Base-by-base conservation (phyloP, 1,140 invertebrate species). In the Atopsyche davidsoni region DNA sequence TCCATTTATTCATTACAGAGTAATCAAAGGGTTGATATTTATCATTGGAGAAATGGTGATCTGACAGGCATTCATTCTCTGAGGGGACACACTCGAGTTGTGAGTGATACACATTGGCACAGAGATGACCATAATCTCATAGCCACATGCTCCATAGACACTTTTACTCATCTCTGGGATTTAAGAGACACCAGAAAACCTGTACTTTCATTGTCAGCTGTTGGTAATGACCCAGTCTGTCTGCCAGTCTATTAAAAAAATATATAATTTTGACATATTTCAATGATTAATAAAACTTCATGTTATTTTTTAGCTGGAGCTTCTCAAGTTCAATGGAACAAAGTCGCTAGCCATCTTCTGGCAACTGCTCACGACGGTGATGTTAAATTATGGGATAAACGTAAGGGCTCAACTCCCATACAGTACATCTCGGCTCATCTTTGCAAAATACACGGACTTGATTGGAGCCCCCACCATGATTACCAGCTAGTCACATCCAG, bases 341-440 rank as follows among this genome's bases (percentile, higher is more conserved):
- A 86, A 61, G 78, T 92, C 22, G 85, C 85, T 6, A 77, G 82
- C 10, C 77, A 94, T 66, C 75, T 90, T 39, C 73, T 98, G 55
- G 93, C 94, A 1, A 96, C 93, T 34, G 88, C 92, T 39, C 92
- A 97, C 69, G 92, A 96, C 66, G 92, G 92, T 11, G 93, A 97
- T 71, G 81, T 96, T 6, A 86, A 93, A 68, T 82, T 98, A 54
- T 97, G 93, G 93, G 95, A 98, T 68, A 84, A 89, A 59, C 77
- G 94, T 56, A 94, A 95, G 76, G 81, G 83, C 39, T 86, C 83
- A 36, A 79, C 82, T 47, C 92, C 93, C 2, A 75, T 93, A 1
- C 88, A 93, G 61, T 98, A 96, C 59, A 91, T 96, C 58, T 85
- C 92, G 19, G 93, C 92, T 6, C 93, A 97, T 78, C 72, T 93